Evolutionary conservation across 1,140 invertebrate species (phyloP).

Genomic region (Cotesia glomerata): DNA sequence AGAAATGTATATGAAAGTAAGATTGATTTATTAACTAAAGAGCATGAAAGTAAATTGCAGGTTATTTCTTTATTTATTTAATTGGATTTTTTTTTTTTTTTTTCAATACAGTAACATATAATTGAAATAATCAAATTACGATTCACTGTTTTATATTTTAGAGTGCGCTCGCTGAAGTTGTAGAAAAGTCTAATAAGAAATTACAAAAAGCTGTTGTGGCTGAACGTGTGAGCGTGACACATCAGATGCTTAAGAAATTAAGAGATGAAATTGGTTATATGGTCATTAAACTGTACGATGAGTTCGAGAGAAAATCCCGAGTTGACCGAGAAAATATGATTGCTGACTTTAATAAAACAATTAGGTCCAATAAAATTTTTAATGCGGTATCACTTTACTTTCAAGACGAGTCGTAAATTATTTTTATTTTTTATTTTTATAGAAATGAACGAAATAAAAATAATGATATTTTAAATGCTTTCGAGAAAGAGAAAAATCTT

Average conservation of each 20-base stretch:
- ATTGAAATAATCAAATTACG: too few relatives aligned
- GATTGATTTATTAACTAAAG: slow-evolving; percentile 36
- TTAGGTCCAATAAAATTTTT: slow-evolving; percentile 37
- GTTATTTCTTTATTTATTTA: slow-evolving; percentile 25
- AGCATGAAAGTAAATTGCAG: slow-evolving; percentile 44
- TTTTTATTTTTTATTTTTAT: slow-evolving; percentile 7
- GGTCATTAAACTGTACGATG: slow-evolving; percentile 40
- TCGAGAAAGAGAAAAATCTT: too few relatives aligned
- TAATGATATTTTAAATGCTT: too few relatives aligned
- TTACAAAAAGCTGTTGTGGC: slow-evolving; percentile 42
- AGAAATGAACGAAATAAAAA: background rate
- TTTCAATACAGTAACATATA: background rate
- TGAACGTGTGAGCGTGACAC: slow-evolving; percentile 44
- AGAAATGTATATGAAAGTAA: slow-evolving; percentile 37
- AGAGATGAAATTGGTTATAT: slow-evolving; percentile 44
- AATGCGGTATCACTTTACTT: background rate
- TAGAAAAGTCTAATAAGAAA: slow-evolving; percentile 35
- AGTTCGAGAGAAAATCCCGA: slow-evolving; percentile 42
- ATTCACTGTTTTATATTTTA: background rate
- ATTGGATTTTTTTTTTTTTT: background rate
- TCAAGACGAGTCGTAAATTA: slow-evolving; percentile 1
- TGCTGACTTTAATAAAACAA: slow-evolving; percentile 53
- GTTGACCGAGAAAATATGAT: slow-evolving; percentile 47
- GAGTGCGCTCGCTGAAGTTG: slow-evolving; percentile 31
- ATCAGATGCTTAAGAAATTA: slow-evolving; percentile 47